phyloP scores from a whole-genome alignment of 2,888 invertebrate species.

The Scrobipalpa atriplicella region DNA sequence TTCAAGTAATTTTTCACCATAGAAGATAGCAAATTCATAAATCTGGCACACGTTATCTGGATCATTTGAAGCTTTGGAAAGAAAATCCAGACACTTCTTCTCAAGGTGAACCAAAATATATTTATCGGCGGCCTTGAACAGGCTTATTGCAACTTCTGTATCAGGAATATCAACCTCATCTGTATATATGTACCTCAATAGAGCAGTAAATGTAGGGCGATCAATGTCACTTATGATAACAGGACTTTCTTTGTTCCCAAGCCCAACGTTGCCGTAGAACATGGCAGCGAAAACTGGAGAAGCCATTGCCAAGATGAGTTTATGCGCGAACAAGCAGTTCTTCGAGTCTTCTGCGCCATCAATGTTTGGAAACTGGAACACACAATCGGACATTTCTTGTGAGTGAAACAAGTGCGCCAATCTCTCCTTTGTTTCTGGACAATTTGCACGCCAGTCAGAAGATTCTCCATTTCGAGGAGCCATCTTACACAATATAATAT shows the following conservation, averaged over 20 bases:
- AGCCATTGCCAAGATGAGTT: neutral
- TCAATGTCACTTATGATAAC: neutral
- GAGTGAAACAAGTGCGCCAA: neutral
- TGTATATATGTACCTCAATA: too few species aligned
- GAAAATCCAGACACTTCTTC: neutral
- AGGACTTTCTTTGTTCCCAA: neutral
- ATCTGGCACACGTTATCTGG: neutral
- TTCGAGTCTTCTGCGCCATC: neutral
- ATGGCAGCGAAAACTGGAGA: neutral
- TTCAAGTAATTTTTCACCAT: neutral
- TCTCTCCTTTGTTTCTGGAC: neutral
- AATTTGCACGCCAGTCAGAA: neutral
- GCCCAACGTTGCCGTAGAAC: slow-evolving; percentile 1
- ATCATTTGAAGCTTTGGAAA: neutral
- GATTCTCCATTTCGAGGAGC: too few species aligned
- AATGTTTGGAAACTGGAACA: neutral
- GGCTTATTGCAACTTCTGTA: neutral
- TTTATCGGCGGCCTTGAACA: neutral
- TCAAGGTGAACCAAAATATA: neutral
- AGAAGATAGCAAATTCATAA: neutral
- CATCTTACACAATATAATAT: too few species aligned
- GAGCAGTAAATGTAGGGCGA: neutral
- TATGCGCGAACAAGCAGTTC: neutral
- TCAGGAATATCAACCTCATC: too few species aligned
- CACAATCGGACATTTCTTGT: neutral